Percentiles rank a stretch among this genome's conserved stretches.
Conservation (phyloP, 2,113 vertebrate genomes). For the Pyrgilauda ruficollis region DNA sequence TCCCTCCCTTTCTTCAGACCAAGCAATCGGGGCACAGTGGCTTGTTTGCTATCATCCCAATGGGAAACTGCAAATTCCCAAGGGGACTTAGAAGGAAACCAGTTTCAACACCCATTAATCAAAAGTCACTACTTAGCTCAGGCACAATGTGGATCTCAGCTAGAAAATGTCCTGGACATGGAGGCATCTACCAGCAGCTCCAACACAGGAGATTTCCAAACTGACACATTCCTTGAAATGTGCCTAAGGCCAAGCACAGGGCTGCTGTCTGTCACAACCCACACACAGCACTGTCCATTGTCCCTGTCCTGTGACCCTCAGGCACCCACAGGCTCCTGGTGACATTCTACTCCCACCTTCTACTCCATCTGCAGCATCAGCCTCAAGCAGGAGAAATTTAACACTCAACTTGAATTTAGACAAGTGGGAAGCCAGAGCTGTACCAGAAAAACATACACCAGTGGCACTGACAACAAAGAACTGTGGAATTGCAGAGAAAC, state of each 20-base stretch:
- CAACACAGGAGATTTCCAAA: not conserved
- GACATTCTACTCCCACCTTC: not conserved
- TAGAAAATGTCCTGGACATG: not conserved
- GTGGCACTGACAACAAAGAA: not conserved
- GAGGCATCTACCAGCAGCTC: not conserved
- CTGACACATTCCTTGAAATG: not conserved
- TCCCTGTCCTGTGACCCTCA: not conserved
- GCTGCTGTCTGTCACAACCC: not conserved
- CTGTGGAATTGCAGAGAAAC: not conserved
- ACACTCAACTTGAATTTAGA: not conserved
- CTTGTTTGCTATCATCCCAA: not conserved
- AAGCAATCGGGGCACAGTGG: not conserved
- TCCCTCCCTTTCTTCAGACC: not conserved
- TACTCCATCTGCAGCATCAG: not conserved
- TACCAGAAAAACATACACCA: not conserved
- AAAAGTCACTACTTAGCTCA: not conserved
- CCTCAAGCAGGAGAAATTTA: not conserved
- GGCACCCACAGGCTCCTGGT: not conserved
- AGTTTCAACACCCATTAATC: not conserved
- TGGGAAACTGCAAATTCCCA: not conserved
- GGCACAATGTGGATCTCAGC: not conserved
- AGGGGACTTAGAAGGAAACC: not conserved
- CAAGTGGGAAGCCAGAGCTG: not conserved
- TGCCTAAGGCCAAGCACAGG: rapidly evolving
- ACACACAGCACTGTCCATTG: not conserved